phyloP scores from a whole-genome alignment of 2,888 invertebrate species.

The Eutolmus rufibarbis region DNA sequence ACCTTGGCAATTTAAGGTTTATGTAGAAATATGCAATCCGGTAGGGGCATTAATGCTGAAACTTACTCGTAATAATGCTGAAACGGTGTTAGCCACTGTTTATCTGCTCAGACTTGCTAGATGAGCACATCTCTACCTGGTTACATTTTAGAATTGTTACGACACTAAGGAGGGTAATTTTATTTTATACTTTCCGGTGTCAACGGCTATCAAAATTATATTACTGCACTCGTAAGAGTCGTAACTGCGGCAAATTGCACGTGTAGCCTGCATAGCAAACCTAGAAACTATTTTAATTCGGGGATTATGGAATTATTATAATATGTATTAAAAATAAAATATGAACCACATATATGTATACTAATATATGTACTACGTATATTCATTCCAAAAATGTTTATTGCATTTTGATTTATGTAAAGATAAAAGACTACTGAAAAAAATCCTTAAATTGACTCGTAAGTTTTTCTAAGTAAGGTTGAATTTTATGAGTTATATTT shows the following conservation, averaged over 20 bases:
- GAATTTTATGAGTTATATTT: too few species aligned
- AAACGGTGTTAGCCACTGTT: background rate
- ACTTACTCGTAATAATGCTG: conserved; percentile 8
- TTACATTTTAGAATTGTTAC: background rate
- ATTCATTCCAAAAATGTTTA: too few species aligned
- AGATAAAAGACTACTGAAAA: too few species aligned
- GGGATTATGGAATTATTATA: background rate
- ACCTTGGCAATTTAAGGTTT: background rate
- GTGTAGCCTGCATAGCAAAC: background rate
- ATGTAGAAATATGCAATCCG: background rate
- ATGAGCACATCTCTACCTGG: background rate
- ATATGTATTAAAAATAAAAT: too few species aligned
- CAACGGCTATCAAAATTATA: background rate
- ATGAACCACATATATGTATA: too few species aligned
- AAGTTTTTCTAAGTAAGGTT: too few species aligned
- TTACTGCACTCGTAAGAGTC: background rate
- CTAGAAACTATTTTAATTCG: background rate
- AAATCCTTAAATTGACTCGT: too few species aligned
- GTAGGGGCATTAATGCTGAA: background rate
- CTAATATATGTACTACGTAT: too few species aligned
- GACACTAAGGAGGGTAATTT: background rate
- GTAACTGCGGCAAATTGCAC: background rate
- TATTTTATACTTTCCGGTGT: background rate
- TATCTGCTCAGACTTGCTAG: background rate
- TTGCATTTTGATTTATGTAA: too few species aligned